Evolutionary conservation across 1,140 invertebrate genomes (phyloP), one percentile per base, ranked within the genome.

Genomic region (Trachymyrmex septentrionalis): DNA sequence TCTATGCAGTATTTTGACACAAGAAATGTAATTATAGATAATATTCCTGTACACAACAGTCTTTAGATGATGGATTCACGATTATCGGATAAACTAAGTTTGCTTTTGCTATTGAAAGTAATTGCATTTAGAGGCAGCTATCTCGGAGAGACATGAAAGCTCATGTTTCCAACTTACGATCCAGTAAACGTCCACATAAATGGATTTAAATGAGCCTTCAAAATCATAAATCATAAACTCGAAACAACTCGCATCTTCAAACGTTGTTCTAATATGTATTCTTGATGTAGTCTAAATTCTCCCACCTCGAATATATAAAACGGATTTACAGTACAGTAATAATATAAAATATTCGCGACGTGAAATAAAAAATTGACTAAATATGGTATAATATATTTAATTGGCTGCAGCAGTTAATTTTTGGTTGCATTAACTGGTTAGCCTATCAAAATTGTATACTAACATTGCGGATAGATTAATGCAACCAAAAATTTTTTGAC

Each of bases 51-150:
- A 34, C 34, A 9, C 30, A 44, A n/a, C 10, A 61, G 30, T 21
- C 19, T 53, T 21, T 63, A 48, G 16, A 16, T 67, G 14, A 59
- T 67, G 5, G 14, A 30, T 7, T 0, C n/a, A 16, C n/a, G 12
- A 81, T 81, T 69, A 69, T 27, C 77, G 21, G 14, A 2, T 24
- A 55, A 81, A 77, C 38, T 77, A 48, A 80, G 24, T 67, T 78
- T 34, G 30, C 63, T 53, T 57, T 34, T 38, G 38, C 12, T 21
- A 34, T 7, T 34, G 9, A 55, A 21, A 57, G 50, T 50, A 81
- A 57, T 24, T 16, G 3, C 16, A 69, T 57, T 53, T 55, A 38
- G n/a, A 53, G 48, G 19, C 14, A 34, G 3, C n/a, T 50, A 24
- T 19, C 21, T 71, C 38, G 19, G 7, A 71, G 16, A 57, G 24